Evolutionary conservation across 2,797 vertebrate genomes (phyloP), one percentile per base, ranked within the genome.

Genomic region (Simalia tracyae): DNA sequence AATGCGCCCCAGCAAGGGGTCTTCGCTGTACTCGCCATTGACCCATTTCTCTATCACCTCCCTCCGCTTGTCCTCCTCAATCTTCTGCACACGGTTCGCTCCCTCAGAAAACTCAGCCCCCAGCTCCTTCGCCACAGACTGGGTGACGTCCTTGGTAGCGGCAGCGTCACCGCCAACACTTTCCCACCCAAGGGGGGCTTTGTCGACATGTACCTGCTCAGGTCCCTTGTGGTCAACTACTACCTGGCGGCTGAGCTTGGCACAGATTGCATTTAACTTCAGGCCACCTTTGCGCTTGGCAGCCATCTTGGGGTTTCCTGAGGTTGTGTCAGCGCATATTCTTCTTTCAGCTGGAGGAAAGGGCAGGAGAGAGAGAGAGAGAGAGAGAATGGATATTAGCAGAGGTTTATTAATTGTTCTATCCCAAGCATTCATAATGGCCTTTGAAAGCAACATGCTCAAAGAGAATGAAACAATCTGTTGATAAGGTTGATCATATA

Each of bases 261-360:
- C 99, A 97, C 99, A 99, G 98, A 99, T 99, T 95, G 99, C 99
- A 0, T 99, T 99, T 91, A 99, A 98, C 97, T 99, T 99, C 98
- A 99, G 98, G 98, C 99, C 99, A 97, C 99, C 99, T 98, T 99
- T 99, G 97, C 99, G 99, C 98, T 99, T 99, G 98, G 99, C 98
- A 96, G 99, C 99, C 99, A 99, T 99, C 76, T 99, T 98, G 98
- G 98, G 97, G 98, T 98, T 99, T 98, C 99, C 98, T 98, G 99
- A 98, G 98, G 98, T 98, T 96, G 98, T 97, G 98, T 99, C 98
- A 97, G 98, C 98, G 98, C 99, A 99, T 98, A 98, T 98, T 98
- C 98, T 98, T 98, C 99, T 99, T 99, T 99, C 99, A 99, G 99
- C 99, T 99, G 97, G 2, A 94, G 92, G 1, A 94, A 91, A 89